These are phyloP conservation scores for Notolabrus celidotus DNA, from an alignment of 2,797 vertebrate genomes.

Conservation along the genomic window DNA sequence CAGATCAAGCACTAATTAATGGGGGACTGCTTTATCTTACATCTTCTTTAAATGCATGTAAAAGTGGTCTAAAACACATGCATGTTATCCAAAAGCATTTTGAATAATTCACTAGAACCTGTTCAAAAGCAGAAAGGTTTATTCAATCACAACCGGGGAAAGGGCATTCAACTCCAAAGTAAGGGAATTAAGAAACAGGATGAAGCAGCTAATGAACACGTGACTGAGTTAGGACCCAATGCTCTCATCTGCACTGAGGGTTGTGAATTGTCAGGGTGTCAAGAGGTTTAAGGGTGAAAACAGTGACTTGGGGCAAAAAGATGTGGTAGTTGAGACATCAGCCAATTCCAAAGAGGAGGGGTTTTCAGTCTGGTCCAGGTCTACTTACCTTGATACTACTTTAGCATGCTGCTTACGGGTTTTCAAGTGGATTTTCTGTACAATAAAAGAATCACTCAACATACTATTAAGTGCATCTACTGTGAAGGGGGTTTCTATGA, in stretches of 20 bases:
- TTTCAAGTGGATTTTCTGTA: constrained; percentile 75
- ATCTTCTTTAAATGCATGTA: neutral
- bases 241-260: constrained; percentile 40
- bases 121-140: constrained; percentile 17
- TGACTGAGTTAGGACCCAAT: constrained; percentile 46
- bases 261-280: constrained; percentile 35
- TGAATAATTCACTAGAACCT: neutral
- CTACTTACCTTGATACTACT: constrained; percentile 73
- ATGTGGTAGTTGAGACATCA: constrained; percentile 33
- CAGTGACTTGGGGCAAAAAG: constrained; percentile 47
- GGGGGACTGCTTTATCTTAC: neutral
- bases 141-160: constrained; percentile 16
- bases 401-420: constrained; percentile 71
- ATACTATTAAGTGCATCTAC: constrained; percentile 40
- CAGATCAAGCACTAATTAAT: constrained; percentile 1
- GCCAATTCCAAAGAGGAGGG: constrained; percentile 29
- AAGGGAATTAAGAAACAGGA: constrained; percentile 37
- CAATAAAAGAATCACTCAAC: constrained; percentile 67
- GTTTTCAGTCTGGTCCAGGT: constrained; percentile 22
- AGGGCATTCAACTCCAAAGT: constrained; percentile 44
- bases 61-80: constrained; percentile 28
- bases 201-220: constrained; percentile 16
- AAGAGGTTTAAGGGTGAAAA: constrained; percentile 20
- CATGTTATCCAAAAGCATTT: constrained; percentile 24
- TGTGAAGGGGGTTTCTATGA: neutral